These are phyloP conservation scores for Entelurus aequoreus DNA, from an alignment of 2,113 vertebrate genomes.

Conservation along the genomic window DNA sequence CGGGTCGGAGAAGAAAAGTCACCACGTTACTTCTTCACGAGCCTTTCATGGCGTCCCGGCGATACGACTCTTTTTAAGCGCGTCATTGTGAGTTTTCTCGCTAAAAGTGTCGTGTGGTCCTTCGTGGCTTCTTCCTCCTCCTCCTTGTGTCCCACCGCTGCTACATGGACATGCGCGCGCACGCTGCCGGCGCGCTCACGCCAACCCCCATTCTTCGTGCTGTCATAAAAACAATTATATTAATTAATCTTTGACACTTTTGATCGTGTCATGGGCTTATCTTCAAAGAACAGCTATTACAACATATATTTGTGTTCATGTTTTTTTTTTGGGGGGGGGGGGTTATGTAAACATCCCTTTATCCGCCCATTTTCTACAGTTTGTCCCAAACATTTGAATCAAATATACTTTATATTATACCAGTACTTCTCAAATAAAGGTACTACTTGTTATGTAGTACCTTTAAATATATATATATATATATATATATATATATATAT, in stretches of 20 bases:
- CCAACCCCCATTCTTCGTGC: slow-evolving; percentile 46
- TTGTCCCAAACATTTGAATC: too few species aligned
- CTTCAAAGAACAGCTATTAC: too few species aligned
- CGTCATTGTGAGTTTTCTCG: slow-evolving; percentile 22
- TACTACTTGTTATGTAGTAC: too few species aligned
- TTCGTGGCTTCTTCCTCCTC: slow-evolving; percentile 51
- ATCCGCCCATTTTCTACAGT: too few species aligned
- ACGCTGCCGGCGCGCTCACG: slow-evolving; percentile 38
- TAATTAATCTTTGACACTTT: not conserved
- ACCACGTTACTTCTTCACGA: slow-evolving; percentile 9
- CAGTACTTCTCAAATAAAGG: too few species aligned
- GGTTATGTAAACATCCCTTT: too few species aligned
- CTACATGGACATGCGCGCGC: slow-evolving; percentile 47
- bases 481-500: too few species aligned
- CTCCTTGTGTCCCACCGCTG: slow-evolving; percentile 41
- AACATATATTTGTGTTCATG: too few species aligned
- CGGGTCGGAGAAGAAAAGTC: not conserved
- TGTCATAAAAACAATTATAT: not conserved
- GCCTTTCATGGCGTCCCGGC: slow-evolving; percentile 9
- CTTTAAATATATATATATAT: too few species aligned
- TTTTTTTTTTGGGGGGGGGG: too few species aligned
- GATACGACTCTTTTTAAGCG: slow-evolving; percentile 16
- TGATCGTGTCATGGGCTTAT: not conserved
- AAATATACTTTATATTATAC: too few species aligned
- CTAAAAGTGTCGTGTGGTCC: slow-evolving; percentile 13